Evolutionary conservation across 2,113 vertebrate species (phyloP), one percentile per base, ranked within the genome.

Genomic region (Caretta caretta): DNA sequence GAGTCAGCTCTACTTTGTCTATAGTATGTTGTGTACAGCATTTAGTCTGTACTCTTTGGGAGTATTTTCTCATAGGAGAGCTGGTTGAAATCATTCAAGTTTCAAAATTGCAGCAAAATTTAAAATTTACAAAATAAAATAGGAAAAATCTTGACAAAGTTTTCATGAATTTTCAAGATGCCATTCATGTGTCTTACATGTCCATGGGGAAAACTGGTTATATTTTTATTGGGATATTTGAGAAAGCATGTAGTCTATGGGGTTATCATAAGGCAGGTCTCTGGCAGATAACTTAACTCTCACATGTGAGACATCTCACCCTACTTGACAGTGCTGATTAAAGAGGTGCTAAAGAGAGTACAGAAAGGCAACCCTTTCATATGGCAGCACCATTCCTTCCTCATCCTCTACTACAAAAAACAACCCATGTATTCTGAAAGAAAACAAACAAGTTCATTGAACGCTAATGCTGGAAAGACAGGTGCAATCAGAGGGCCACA

Each of bases 261-360:
- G 90, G 81, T 97, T 97, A 94, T 94, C 90, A 85, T 75, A 94
- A 80, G 93, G 94, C 89, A 96, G 96, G 65, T 93, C 92, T 84
- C 94, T 59, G 81, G 92, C 53, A 97, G 96, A 97, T 96, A 97
- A 93, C 93, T 94, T 97, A 94, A 97, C 94, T 95, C 93, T 96
- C 95, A 95, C 59, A 65, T 81, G 27, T 57, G 92, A 95, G 92
- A 96, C 94, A 93, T 92, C 88, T 96, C 90, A 95, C 82, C 65
- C 89, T 94, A 84, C 86, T 75, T 95, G 96, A 96, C 94, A 95
- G 48, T 85, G 89, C 88, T 97, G 94, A 97, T 97, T 96, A 92
- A 97, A 96, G 89, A 90, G 88, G 87, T 94, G 92, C 95, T 90
- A 83, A 89, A 93, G 57, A 0, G 0, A 95, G 48, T 59, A 27